Percentiles rank a stretch among this genome's conserved stretches.
These are phyloP conservation scores for Silurus aristotelis DNA, from an alignment of 2,797 vertebrate species.

Conservation along the genomic window DNA sequence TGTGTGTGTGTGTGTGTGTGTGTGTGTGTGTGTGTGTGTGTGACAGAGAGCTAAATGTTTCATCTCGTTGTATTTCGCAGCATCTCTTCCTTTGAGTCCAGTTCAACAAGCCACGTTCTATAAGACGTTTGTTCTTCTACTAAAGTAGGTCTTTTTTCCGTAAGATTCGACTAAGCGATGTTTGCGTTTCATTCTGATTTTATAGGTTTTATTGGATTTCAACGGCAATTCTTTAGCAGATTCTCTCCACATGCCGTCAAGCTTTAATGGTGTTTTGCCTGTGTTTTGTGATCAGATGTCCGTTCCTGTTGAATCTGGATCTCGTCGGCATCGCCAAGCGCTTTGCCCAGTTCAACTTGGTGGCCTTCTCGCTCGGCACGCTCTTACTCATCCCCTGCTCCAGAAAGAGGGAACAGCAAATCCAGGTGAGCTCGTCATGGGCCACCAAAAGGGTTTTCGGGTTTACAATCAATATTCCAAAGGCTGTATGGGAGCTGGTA, in stretches of 20 bases:
- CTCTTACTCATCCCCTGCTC: slow-evolving; percentile 85
- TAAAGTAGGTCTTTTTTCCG: slow-evolving; percentile 79
- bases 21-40: neutral
- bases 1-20: neutral
- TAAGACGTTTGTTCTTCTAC: slow-evolving; percentile 83
- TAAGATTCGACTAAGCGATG: no score
- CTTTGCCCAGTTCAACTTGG: slow-evolving; percentile 85
- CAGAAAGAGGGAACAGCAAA: slow-evolving; percentile 81
- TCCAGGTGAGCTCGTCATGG: slow-evolving; percentile 75
- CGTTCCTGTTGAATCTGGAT: slow-evolving; percentile 87
- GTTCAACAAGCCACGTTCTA: slow-evolving; percentile 81
- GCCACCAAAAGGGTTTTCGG: no score
- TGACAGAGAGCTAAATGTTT: no score
- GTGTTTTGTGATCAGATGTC: slow-evolving; percentile 77
- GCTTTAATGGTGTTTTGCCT: neutral
- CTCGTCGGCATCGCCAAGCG: slow-evolving; percentile 86
- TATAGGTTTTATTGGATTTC: neutral
- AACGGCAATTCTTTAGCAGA: neutral
- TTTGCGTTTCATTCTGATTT: neutral
- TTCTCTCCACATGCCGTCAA: neutral
- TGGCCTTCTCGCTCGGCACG: slow-evolving; percentile 86
- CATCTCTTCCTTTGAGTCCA: slow-evolving; percentile 83
- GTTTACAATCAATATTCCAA: no score
- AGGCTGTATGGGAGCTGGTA: no score
- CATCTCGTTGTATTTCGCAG: slow-evolving; percentile 66